Conservation (phyloP, 2,113 vertebrate genomes). For the Peucedramus taeniatus region DNA sequence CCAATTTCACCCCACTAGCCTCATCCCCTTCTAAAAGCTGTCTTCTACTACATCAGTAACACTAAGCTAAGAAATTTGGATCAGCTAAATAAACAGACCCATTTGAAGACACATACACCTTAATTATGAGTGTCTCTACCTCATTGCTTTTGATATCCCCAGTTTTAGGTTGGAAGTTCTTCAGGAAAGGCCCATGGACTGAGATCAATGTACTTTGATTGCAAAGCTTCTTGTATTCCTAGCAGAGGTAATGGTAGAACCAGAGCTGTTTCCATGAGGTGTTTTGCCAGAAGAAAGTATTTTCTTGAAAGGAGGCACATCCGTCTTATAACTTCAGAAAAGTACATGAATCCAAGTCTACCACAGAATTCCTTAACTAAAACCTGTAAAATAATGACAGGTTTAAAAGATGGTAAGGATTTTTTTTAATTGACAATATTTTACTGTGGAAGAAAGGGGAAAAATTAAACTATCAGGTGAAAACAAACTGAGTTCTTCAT, state of each 20-base stretch:
- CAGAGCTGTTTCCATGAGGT: background rate
- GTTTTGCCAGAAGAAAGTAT: background rate
- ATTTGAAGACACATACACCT: background rate
- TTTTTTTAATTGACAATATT: background rate
- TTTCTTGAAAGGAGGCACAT: background rate
- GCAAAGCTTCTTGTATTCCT: background rate
- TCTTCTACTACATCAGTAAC: background rate
- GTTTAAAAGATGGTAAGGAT: background rate
- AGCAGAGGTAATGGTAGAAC: background rate
- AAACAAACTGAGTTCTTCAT: background rate
- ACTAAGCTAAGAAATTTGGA: background rate
- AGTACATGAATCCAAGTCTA: background rate
- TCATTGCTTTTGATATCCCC: background rate
- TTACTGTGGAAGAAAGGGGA: background rate
- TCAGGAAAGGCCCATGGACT: background rate
- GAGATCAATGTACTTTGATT: background rate
- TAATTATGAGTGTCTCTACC: background rate
- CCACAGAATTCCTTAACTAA: background rate
- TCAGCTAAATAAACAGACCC: background rate
- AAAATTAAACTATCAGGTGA: background rate
- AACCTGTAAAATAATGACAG: background rate
- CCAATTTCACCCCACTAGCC: background rate
- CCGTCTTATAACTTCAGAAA: background rate
- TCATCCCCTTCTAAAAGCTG: background rate
- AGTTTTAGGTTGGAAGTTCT: background rate